Conservation (phyloP, 2,888 invertebrate species). For the Drosophila longiperda region DNA sequence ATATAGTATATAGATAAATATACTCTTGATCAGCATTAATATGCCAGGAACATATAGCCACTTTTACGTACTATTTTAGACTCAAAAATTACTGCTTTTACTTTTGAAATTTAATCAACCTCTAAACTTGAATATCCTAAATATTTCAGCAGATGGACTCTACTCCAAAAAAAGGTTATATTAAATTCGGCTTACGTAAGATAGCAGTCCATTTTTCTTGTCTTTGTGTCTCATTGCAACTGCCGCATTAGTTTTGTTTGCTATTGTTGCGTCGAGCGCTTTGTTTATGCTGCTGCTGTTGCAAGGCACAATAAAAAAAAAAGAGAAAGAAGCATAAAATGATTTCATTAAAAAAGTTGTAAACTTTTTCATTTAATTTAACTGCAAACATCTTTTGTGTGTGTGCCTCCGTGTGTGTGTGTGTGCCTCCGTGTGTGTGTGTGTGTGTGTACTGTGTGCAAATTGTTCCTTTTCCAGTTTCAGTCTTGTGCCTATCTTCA, state of each 20-base stretch:
- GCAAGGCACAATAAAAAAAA: constrained; percentile 2
- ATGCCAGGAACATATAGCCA: background rate
- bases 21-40: background rate
- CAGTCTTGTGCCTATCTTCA: constrained; percentile 33
- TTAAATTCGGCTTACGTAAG: background rate
- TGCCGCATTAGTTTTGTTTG: constrained; percentile 67
- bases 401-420: constrained; percentile 10
- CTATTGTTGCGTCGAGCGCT: constrained; percentile 56
- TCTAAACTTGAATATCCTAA: background rate
- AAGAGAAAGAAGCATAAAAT: constrained; percentile 68
- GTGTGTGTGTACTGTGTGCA: constrained; percentile 4
- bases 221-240: constrained; percentile 40
- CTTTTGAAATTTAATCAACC: background rate
- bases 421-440: constrained; percentile 4
- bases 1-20: background rate
- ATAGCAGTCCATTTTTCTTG: background rate
- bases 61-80: background rate
- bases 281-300: constrained; percentile 69
- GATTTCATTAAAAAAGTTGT: constrained; percentile 80
- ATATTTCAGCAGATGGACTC: background rate
- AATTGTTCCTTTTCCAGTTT: constrained; percentile 31
- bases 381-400: constrained; percentile 80
- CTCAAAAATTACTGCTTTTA: background rate
- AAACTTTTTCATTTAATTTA: constrained; percentile 80
- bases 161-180: background rate